Percentiles rank a stretch among this genome's conserved stretches.
phyloP scores from a whole-genome alignment of 2,888 invertebrate genomes.

The Lycocerus yunnanus region DNA sequence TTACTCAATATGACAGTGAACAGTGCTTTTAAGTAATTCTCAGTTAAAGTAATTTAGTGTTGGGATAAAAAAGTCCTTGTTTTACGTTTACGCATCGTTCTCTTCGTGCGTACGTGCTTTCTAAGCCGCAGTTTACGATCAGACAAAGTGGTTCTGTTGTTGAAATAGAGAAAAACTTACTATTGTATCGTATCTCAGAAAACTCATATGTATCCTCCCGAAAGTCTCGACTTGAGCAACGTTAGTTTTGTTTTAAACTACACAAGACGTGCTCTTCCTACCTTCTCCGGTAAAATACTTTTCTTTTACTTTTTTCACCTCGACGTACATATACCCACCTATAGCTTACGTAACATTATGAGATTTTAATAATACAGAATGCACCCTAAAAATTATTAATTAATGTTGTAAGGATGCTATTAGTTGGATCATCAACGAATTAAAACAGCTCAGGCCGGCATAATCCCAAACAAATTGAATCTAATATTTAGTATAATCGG shows the following conservation, averaged over 20 bases:
- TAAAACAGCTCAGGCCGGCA: constrained; percentile 40
- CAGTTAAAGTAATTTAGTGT: not conserved
- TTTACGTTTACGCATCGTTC: constrained; percentile 12
- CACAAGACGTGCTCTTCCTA: not conserved
- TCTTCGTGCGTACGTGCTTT: constrained; percentile 15
- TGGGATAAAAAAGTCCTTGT: not conserved
- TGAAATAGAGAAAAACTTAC: constrained; percentile 32
- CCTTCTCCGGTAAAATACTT: not conserved
- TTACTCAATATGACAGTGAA: no score
- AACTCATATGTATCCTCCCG: constrained; percentile 28
- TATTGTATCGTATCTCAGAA: constrained; percentile 7
- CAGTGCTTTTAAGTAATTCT: not conserved
- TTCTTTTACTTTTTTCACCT: not conserved
- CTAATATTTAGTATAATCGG: constrained; percentile 55
- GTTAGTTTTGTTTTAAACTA: constrained; percentile 5
- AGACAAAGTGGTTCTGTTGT: constrained; percentile 37
- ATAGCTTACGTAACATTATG: not conserved
- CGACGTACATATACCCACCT: not conserved
- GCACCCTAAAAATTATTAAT: constrained; percentile 21
- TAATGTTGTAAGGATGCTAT: constrained; percentile 41
- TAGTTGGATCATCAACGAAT: constrained; percentile 51
- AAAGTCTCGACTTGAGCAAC: constrained; percentile 13
- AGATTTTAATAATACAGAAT: not conserved
- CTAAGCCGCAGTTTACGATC: constrained; percentile 32
- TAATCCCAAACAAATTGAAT: constrained; percentile 55